Percentiles rank a stretch among this genome's conserved stretches.
These are phyloP conservation scores for Andrena haemorrhoa DNA, from an alignment of 2,888 invertebrate genomes.

Conservation along the genomic window DNA sequence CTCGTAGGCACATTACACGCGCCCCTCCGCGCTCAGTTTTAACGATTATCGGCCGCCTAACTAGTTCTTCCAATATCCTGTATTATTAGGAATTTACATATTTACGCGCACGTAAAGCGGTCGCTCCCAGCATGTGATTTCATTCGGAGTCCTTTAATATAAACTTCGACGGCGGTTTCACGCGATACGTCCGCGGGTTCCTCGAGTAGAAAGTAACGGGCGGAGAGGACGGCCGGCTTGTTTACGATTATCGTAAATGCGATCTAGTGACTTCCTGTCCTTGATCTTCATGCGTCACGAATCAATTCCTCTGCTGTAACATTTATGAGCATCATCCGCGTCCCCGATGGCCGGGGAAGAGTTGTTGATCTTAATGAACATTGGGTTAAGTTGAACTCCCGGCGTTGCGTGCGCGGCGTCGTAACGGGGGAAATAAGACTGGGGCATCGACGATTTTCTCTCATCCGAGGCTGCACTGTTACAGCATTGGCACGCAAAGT, in stretches of 20 bases:
- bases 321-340: conserved; percentile 14
- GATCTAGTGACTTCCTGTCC: conserved; percentile 49
- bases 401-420: too few species aligned
- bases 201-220: conserved; percentile 52
- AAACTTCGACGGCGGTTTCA: conserved; percentile 45
- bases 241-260: conserved; percentile 62
- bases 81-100: conserved; percentile 61
- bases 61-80: conserved; percentile 59
- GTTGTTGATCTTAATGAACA: too few species aligned
- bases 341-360: too few species aligned
- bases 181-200: conserved; percentile 32
- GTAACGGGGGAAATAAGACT: too few species aligned
- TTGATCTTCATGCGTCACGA: conserved; percentile 40
- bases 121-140: conserved; percentile 51
- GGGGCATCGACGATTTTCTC: too few species aligned
- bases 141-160: conserved; percentile 56
- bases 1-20: neutral
- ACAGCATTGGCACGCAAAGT: too few species aligned
- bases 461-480: too few species aligned
- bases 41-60: conserved; percentile 50
- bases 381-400: too few species aligned
- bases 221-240: conserved; percentile 37
- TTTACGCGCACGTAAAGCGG: conserved; percentile 56
- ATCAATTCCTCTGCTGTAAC: conserved; percentile 44
- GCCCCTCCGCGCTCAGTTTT: conserved; percentile 3